Conservation (phyloP, 2,113 vertebrate genomes). For the Stegastes partitus region DNA sequence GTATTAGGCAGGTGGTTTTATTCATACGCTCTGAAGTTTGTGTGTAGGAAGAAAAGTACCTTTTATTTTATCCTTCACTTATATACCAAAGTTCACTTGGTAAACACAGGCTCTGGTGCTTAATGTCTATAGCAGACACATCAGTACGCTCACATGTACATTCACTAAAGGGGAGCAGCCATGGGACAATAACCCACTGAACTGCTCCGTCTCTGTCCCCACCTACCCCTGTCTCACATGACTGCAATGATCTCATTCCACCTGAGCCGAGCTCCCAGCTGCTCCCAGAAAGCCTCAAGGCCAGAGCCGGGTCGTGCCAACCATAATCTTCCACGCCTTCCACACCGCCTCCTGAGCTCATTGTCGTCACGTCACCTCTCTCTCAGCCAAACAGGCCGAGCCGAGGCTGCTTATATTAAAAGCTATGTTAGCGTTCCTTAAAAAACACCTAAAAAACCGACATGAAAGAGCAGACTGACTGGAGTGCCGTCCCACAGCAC, state of each 20-base stretch:
- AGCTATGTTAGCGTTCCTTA: conserved; percentile 8
- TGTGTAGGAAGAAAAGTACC: not conserved
- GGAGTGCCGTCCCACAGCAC: conserved; percentile 6
- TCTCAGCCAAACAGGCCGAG: conserved; percentile 6
- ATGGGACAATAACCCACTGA: conserved; percentile 24
- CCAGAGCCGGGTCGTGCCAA: conserved; percentile 64
- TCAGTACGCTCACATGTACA: not conserved
- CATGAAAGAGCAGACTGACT: conserved; percentile 30
- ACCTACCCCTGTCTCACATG: conserved; percentile 43
- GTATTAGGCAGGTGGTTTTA: no score
- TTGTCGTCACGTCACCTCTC: conserved; percentile 31
- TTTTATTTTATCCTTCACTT: not conserved
- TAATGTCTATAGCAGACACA: conserved; percentile 17
- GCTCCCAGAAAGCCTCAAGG: conserved; percentile 65
- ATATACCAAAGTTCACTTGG: not conserved
- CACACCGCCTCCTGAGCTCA: conserved; percentile 19
- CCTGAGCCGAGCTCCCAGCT: conserved; percentile 66
- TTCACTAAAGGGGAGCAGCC: conserved; percentile 14
- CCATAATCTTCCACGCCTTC: conserved; percentile 50
- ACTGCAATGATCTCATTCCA: conserved; percentile 74
- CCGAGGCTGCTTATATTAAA: conserved; percentile 3
- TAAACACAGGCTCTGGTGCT: not conserved
- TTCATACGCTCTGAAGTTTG: not conserved
- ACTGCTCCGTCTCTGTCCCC: conserved; percentile 32
- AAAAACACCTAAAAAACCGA: not conserved